Evolutionary conservation across 2,888 invertebrate species (phyloP).

Genomic region (Rhagium mordax): DNA sequence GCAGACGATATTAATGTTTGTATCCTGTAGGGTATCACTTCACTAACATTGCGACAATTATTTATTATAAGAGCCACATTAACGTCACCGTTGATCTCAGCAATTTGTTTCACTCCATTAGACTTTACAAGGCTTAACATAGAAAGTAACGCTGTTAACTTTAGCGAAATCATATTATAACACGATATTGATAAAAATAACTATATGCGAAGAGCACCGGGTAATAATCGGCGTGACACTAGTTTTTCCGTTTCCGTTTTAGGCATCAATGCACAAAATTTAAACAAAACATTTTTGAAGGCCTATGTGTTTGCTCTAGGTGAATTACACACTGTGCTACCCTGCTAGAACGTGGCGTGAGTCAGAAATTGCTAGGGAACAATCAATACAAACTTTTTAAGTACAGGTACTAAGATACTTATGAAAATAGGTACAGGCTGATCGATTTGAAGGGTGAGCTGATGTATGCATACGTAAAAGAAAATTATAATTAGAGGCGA

Average conservation of each 20-base stretch:
- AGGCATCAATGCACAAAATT: conserved; percentile 59
- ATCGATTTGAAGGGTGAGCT: conserved; percentile 40
- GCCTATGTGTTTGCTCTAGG: conserved; percentile 31
- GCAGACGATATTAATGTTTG: conserved; percentile 62
- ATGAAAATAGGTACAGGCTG: conserved; percentile 39
- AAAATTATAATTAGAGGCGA: conserved; percentile 18
- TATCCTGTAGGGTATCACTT: conserved; percentile 43
- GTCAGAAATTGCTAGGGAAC: conserved; percentile 63
- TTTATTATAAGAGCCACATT: conserved; percentile 61
- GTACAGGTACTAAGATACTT: conserved; percentile 43
- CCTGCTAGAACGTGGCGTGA: conserved; percentile 48
- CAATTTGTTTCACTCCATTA: conserved; percentile 45
- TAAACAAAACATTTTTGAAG: conserved; percentile 45
- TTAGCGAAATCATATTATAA: conserved; percentile 7
- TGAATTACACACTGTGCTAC: conserved; percentile 40
- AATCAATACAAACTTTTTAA: conserved; percentile 62
- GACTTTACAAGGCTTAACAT: background rate
- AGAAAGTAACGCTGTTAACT: background rate
- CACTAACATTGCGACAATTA: conserved; percentile 54
- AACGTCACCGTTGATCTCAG: conserved; percentile 58
- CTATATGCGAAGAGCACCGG: conserved; percentile 26
- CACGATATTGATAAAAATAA: background rate
- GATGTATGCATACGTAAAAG: background rate
- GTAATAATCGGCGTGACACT: conserved; percentile 15
- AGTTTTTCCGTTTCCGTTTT: conserved; percentile 55